A percentile compares a stretch with the other conserved stretches of the same genome.
These are phyloP conservation scores for Diacarnus erythraeanus DNA, from an alignment of 37 sponge, comb jelly and placozoan genomes.

Conservation along the genomic window DNA sequence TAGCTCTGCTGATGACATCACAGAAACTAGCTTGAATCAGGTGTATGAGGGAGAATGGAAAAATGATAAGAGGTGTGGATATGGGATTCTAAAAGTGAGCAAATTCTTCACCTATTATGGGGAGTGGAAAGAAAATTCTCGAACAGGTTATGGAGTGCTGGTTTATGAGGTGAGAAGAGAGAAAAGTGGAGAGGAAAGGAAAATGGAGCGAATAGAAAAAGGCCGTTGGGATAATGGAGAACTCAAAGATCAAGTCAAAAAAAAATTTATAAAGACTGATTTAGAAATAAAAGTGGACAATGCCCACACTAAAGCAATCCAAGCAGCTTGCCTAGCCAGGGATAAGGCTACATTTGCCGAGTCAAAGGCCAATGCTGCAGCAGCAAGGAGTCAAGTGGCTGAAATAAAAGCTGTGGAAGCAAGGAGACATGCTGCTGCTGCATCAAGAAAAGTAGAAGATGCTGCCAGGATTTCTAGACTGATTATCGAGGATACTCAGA, in stretches of 20 bases:
- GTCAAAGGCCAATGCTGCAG: conserved; percentile 13
- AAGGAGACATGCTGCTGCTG: conserved; percentile 11
- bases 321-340: conserved; percentile 33
- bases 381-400: not conserved
- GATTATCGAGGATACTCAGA: not conserved
- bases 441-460: not conserved
- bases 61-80: conserved; percentile 35
- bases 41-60: conserved; percentile 60
- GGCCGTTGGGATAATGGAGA: conserved; percentile 46
- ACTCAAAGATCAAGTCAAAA: conserved; percentile 15
- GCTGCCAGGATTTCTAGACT: conserved; percentile 14
- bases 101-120: conserved; percentile 41
- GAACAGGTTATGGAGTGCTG: conserved; percentile 52
- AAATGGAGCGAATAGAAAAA: conserved; percentile 35
- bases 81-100: conserved; percentile 45
- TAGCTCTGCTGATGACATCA: not conserved
- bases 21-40: not conserved
- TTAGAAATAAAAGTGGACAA: conserved; percentile 39
- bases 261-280: conserved; percentile 19
- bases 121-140: conserved; percentile 33
- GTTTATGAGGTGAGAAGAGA: conserved; percentile 12
- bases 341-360: conserved; percentile 38
- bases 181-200: conserved; percentile 20
- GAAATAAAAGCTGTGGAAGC: conserved; percentile 7
- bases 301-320: conserved; percentile 34